Base-by-base conservation (phyloP, 2,113 vertebrate genomes). In the Typhlomys cinereus region DNA sequence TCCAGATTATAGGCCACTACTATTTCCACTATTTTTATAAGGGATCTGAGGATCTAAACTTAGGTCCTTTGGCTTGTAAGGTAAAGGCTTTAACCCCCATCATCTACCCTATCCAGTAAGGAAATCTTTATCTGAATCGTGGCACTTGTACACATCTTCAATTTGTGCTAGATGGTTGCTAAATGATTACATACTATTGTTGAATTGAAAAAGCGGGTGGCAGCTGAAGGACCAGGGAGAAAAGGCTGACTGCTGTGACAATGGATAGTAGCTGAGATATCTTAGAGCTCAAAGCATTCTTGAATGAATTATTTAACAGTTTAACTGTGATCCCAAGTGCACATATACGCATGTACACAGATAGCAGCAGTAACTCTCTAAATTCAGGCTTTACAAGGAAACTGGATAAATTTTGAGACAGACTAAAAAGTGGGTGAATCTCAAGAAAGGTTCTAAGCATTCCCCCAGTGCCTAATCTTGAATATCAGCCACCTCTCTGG, bases 401-500 rank as follows among this genome's bases (percentile, higher is more conserved):
- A 85, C 13, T 50, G 41, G 83, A 36, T 76, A 83, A 34, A 21
- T 71, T 81, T 93, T 27, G 54, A 92, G 25, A 85, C 17, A 93
- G 85, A 48, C 67, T 18, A 12, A 91, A 89, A 91, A 80, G 10
- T 54, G 64, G n/a, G 82, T 81, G 29, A 52, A 36, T 79, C 54
- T 73, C 64, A 0, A 82, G 41, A 78, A 82, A 61, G 20, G 23
- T 54, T 87, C 89, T 75, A 59, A 89, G 31, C 52, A 69, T 52
- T 75, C 41, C 44, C 64, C 20, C 15, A 69, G 4, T 31, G 62
- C 27, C 69, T 67, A 10, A 34, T 85, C 50, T 73, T 85, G 57
- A 94, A 18, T 67, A 91, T n/a, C n/a, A 84, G 41, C 64, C 80
- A 44, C 39, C 54, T 84, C 36, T 48, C 73, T 91, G 66, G 46